Base-by-base conservation (phyloP, 2,888 invertebrate species). In the Cosmia trapezina region DNA sequence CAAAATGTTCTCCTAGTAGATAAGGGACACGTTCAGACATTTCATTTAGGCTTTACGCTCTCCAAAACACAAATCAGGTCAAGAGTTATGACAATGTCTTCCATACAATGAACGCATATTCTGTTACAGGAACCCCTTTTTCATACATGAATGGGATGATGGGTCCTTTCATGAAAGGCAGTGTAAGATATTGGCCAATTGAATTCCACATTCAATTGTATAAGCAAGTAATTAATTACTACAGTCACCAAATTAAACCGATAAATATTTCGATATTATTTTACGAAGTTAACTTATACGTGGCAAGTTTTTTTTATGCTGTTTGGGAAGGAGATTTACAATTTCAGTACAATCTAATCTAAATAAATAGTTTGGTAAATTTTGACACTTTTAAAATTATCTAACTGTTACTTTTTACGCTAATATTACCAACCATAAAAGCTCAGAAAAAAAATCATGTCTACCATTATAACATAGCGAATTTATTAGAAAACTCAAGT, bases 41-140 rank as follows among this genome's bases (percentile, higher is more conserved):
- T 70, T 78, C 57, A 78, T 78, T 63, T 75, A 78, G 57, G n/a
- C 78, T 54, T 63, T 54, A 68, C 41, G 60, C 43, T 57, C 56
- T 43, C 49, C 45, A 47, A 70, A 54, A 70, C 62, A 12, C 49
- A 59, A 79, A 70, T 66, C 70, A 75, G 79, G 75, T 75, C 79
- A 79, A 79, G 66, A 70, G 43, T 19, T 64, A 37, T 43, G 49
- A 72, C 77, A 78, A 56, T 65, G 74, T 59, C 53, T 57, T 41
- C 11, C 69, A 33, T 74, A 61, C 68, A 65, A 63, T 53, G 73
- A 56, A 65, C 45, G n/a, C 19, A 72, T 72, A 77, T 61, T 72
- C 28, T 49, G 77, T 77, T 43, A 77, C 61, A 45, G 22, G 45
- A 47, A 62, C 9, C 33, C 14, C 28, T 19, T 43, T 76, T 33